Evolutionary conservation across 2,888 invertebrate genomes (phyloP), one percentile per base, ranked within the genome.

Genomic region (Drosophila atripex): DNA sequence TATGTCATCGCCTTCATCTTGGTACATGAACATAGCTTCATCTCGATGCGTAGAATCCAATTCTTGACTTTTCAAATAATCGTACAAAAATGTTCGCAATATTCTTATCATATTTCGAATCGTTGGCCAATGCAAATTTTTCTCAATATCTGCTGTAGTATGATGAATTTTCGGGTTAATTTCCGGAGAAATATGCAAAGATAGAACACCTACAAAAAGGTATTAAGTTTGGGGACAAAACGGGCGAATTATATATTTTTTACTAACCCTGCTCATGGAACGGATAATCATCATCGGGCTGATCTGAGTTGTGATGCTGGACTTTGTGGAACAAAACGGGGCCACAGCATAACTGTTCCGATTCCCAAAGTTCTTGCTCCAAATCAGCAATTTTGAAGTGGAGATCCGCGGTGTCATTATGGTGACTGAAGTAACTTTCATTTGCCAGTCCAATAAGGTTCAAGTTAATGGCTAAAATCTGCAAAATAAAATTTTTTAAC

Each of bases 91-190:
- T n/a, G 0, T n/a, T 0, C 69, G 32, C 0, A 84, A 1, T 30
- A 84, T 71, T 39, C 45, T 14, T 0, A 59, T 71, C 61, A 80
- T 70, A 60, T 80, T 84, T 0, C 46, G 46, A 28, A 80, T 59
- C 1, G 85, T 70, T 0, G 85, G 80, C 46, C 63, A 78, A 21
- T 80, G 70, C 12, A 80, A 46, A 21, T 72, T 65, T 1, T 43
- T 11, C 0, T 50, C 92, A 91, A 98, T 95, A 91, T 99, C 99
- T 0, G 90, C 91, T 1, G 93, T 90, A 6, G 94, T 95, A 92
- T 99, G 99, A 99, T 99, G 99, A 3, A 95, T 95, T 0, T 89
- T 73, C 0, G 99, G 99, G 92, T 98, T 99, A 1, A 98, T 97
- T n/a, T 83, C 57, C 0, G 98, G 95, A 87, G 99, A 98, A 43